These are phyloP conservation scores for Himantopus leucocephalus DNA, from an alignment of 2,113 vertebrate species.

Conservation along the genomic window DNA sequence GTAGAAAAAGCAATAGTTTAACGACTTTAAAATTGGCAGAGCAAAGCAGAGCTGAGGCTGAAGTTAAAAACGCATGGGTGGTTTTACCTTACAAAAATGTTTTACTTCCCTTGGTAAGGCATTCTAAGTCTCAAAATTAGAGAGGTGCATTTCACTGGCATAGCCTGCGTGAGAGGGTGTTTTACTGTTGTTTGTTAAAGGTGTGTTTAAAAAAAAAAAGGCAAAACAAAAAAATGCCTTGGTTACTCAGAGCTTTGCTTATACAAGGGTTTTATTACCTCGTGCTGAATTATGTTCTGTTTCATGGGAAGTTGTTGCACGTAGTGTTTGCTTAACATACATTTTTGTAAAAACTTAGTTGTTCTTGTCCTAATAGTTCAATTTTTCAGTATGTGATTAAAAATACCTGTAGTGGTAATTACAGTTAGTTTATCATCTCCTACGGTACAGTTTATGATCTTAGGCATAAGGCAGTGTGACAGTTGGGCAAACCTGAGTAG, in stretches of 20 bases:
- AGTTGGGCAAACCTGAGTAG: background rate
- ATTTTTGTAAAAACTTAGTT: background rate
- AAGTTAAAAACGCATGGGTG: background rate
- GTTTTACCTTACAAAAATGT: background rate
- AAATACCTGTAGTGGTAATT: background rate
- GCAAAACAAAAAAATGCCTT: background rate
- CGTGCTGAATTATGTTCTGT: background rate
- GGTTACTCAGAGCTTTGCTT: background rate
- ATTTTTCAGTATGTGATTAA: background rate
- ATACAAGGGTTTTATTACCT: background rate
- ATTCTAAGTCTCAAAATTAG: background rate
- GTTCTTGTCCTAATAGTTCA: background rate
- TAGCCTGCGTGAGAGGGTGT: background rate
- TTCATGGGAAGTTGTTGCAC: background rate
- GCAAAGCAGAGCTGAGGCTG: background rate
- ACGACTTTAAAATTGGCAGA: background rate
- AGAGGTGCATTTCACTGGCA: background rate
- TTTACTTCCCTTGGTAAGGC: background rate
- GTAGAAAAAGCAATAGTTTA: background rate
- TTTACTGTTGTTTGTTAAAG: background rate
- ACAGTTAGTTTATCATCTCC: background rate
- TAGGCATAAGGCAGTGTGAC: background rate
- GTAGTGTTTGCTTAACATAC: background rate
- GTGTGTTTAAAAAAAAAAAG: background rate
- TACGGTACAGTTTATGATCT: background rate